A percentile compares a stretch with the other conserved stretches of the same genome.
These are phyloP conservation scores for Cercocebus atys DNA, from an alignment of 2,113 vertebrate species.

Conservation along the genomic window DNA sequence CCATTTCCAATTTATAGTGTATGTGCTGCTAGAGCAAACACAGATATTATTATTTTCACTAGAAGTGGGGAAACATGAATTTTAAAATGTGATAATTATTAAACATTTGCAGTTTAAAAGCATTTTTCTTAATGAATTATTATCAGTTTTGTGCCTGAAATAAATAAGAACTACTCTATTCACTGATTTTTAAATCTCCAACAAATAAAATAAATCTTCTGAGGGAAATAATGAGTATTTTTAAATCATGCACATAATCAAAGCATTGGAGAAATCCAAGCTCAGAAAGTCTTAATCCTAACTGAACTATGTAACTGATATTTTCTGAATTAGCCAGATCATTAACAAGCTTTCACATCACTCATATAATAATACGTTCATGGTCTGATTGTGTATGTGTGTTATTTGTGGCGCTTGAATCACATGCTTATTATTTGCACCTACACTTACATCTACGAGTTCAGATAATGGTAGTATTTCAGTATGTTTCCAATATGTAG, in stretches of 20 bases:
- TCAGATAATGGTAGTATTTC: background rate
- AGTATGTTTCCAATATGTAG: background rate
- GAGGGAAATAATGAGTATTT: constrained; percentile 16
- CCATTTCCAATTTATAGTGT: background rate
- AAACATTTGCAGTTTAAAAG: constrained; percentile 44
- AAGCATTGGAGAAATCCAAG: background rate
- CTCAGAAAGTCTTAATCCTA: background rate
- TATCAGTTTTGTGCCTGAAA: constrained; percentile 68
- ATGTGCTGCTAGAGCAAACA: background rate
- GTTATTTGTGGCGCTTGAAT: background rate
- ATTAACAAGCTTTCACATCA: background rate
- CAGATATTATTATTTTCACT: constrained; percentile 32
- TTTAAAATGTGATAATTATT: constrained; percentile 60
- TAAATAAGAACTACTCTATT: constrained; percentile 55
- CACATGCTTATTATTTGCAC: background rate
- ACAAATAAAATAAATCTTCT: constrained; percentile 45
- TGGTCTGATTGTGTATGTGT: background rate
- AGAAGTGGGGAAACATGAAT: background rate
- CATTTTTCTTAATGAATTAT: constrained; percentile 67
- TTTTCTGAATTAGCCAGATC: constrained; percentile 18
- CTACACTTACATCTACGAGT: background rate
- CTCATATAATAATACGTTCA: background rate
- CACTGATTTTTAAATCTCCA: constrained; percentile 15
- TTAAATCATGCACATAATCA: background rate
- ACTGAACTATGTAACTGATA: background rate